These are phyloP conservation scores for Coptodon rendalli DNA, from an alignment of 2,113 vertebrate species.

Conservation along the genomic window DNA sequence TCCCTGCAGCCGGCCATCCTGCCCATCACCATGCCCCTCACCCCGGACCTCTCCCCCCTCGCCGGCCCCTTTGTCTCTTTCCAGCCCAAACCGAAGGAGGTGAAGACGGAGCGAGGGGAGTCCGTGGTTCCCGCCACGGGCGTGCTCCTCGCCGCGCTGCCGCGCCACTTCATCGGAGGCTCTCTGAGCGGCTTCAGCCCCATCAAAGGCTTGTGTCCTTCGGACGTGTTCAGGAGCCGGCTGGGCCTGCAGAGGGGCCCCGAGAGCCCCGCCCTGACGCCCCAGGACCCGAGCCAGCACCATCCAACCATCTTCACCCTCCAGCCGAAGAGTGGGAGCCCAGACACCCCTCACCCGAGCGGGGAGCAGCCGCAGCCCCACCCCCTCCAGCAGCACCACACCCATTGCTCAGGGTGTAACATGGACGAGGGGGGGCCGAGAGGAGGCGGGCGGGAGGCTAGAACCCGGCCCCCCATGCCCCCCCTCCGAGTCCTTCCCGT, in stretches of 20 bases:
- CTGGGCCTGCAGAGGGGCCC: slow-evolving; percentile 53
- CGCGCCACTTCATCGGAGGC: slow-evolving; percentile 54
- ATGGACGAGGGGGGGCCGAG: slow-evolving; percentile 18
- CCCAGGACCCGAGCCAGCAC: slow-evolving; percentile 43
- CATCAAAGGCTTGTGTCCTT: slow-evolving; percentile 70
- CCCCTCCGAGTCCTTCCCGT: slow-evolving; percentile 73
- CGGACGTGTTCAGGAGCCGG: slow-evolving; percentile 67
- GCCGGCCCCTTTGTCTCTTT: slow-evolving; percentile 46
- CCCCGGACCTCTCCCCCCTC: slow-evolving; percentile 60
- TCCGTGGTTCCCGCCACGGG: background rate
- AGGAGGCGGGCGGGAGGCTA: slow-evolving; percentile 6
- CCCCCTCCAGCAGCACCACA: slow-evolving; percentile 11
- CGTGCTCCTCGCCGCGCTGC: slow-evolving; percentile 44
- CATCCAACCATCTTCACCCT: slow-evolving; percentile 29
- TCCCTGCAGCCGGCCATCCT: slow-evolving; percentile 28
- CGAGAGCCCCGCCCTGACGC: slow-evolving; percentile 30
- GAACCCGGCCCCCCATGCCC: slow-evolving; percentile 49
- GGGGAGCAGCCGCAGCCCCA: slow-evolving; percentile 1
- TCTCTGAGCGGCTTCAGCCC: slow-evolving; percentile 65
- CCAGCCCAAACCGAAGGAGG: slow-evolving; percentile 39
- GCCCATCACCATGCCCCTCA: slow-evolving; percentile 46
- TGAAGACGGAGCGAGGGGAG: slow-evolving; percentile 28
- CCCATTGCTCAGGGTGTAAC: slow-evolving; percentile 33
- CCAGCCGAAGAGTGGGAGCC: slow-evolving; percentile 48
- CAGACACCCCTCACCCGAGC: slow-evolving; percentile 14